phyloP scores from a whole-genome alignment of 2,888 invertebrate genomes.

The Drosophila maculinotata region DNA sequence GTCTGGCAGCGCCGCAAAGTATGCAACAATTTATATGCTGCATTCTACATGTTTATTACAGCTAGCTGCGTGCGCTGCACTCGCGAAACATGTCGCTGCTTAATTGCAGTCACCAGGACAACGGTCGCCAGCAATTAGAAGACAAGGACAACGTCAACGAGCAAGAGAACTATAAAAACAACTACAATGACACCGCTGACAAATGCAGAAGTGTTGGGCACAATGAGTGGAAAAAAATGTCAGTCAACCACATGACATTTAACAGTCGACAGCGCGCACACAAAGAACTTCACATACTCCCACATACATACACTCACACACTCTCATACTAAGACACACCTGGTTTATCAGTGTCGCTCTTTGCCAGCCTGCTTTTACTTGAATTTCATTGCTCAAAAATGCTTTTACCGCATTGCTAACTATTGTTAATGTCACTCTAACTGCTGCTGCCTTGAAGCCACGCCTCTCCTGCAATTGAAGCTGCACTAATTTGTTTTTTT shows the following conservation, averaged over 20 bases:
- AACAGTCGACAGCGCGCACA: constrained; percentile 49
- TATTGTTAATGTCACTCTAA: constrained; percentile 75
- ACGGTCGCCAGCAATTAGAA: constrained; percentile 66
- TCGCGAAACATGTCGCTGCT: constrained; percentile 65
- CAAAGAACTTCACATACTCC: constrained; percentile 15
- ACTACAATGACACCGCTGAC: constrained; percentile 3
- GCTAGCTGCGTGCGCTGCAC: constrained; percentile 53
- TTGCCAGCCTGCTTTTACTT: constrained; percentile 31
- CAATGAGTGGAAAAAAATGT: constrained; percentile 46
- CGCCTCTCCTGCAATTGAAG: constrained; percentile 18
- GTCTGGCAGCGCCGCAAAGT: constrained; percentile 29
- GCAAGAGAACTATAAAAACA: constrained; percentile 11
- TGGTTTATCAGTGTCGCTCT: constrained; percentile 13
- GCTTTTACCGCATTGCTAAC: constrained; percentile 75
- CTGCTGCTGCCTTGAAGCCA: constrained; percentile 41
- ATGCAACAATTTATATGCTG: constrained; percentile 65
- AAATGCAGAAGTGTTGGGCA: constrained; percentile 28
- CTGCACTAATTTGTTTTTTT: constrained; percentile 18
- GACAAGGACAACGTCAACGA: constrained; percentile 27
- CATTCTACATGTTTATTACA: constrained; percentile 62
- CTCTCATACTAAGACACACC: constrained; percentile 6
- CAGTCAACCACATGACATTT: constrained; percentile 65
- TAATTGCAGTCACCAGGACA: constrained; percentile 62
- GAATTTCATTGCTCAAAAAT: constrained; percentile 74
- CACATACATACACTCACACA: constrained; percentile 14